Conservation (phyloP, 2,113 vertebrate genomes). For the Eurypyga helias region DNA sequence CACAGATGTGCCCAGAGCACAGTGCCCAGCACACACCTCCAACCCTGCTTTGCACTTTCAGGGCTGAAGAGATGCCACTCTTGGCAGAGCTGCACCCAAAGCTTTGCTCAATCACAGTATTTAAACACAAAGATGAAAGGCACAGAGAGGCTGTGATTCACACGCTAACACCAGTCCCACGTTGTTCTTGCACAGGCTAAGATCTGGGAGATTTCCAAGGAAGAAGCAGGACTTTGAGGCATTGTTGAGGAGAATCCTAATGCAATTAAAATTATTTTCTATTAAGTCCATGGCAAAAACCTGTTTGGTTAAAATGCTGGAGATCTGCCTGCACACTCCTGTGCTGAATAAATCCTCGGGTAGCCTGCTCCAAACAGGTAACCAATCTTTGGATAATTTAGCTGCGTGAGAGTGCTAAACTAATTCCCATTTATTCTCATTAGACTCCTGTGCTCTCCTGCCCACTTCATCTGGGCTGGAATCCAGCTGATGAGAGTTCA, state of each 20-base stretch:
- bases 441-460: constrained; percentile 26
- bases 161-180: not conserved
- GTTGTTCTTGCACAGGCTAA: not conserved
- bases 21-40: not conserved
- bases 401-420: constrained; percentile 25
- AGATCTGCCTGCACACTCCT: not conserved
- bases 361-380: constrained; percentile 25
- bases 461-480: constrained; percentile 52
- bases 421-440: constrained; percentile 63
- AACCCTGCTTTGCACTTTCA: not conserved
- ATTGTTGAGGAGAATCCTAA: not conserved
- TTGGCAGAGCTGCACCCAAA: not conserved
- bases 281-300: not conserved
- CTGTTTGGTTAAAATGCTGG: constrained; percentile 19
- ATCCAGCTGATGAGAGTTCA: constrained; percentile 24
- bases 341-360: constrained; percentile 1
- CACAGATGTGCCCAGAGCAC: not conserved
- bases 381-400: constrained; percentile 55
- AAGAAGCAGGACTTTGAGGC: not conserved
- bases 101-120: not conserved
- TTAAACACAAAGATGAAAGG: not conserved
- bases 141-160: not conserved
- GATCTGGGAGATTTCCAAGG: not conserved
- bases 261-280: constrained; percentile 20
- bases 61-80: not conserved